These are phyloP conservation scores for Melanerpes formicivorus DNA, from an alignment of 2,113 vertebrate genomes.

Conservation along the genomic window DNA sequence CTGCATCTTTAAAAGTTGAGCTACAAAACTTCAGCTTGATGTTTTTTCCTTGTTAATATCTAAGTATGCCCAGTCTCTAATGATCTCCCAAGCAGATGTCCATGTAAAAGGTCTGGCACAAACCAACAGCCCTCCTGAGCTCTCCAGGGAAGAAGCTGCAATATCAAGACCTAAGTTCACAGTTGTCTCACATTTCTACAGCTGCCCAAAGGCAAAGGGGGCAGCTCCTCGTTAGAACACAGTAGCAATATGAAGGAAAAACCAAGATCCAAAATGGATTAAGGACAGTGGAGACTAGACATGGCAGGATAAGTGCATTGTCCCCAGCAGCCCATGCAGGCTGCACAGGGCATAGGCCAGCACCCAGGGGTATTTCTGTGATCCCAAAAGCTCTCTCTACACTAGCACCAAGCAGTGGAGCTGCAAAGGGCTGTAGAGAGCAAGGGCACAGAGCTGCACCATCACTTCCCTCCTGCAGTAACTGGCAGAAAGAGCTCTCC, in stretches of 20 bases:
- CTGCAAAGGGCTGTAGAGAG: background rate
- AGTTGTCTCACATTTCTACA: background rate
- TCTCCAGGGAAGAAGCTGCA: background rate
- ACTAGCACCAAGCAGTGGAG: too few relatives aligned
- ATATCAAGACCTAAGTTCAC: background rate
- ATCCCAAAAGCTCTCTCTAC: background rate
- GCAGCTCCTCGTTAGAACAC: background rate
- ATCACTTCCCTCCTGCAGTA: rapidly evolving
- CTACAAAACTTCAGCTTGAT: background rate
- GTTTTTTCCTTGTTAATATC: background rate
- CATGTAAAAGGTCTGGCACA: background rate
- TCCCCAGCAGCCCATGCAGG: background rate
- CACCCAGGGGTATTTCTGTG: background rate
- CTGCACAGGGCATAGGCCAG: too few relatives aligned
- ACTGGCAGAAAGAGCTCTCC: background rate
- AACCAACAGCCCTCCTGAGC: background rate
- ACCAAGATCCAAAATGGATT: background rate
- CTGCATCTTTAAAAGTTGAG: background rate
- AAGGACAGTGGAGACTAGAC: background rate
- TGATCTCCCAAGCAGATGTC: background rate
- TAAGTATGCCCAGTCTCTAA: background rate
- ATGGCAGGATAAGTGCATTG: background rate
- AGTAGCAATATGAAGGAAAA: background rate
- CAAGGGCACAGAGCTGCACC: background rate
- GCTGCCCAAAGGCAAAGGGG: background rate